Base-by-base conservation (phyloP, 2,797 vertebrate species). In the Helarctos malayanus region DNA sequence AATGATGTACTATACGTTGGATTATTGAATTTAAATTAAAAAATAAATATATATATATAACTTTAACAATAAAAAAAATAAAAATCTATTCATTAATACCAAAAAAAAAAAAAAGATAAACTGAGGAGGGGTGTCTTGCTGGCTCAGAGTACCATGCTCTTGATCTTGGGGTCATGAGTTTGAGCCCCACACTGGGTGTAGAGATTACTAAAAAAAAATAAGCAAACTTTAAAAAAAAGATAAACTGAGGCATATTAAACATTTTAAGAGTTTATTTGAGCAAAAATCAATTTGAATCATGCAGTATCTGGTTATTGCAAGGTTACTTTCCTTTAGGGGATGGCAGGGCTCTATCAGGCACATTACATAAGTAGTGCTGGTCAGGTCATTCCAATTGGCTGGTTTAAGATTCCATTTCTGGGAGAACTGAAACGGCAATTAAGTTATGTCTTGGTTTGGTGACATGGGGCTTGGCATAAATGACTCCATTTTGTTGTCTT, bases 391-490 rank as follows among this genome's bases (percentile, higher is more conserved):
- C 23, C 11, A 21, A 59, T 7, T 82, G 54, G 27, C 61, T 56
- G 35, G 35, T 27, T 78, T 56, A 65, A 85, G 59, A n/a, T 85
- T 68, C 15, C 21, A 85, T 56, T 82, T 85, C 82, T 68, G 29
- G 35, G 38, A 85, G 21, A 68, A 59, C 82, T 23, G 52, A 78
- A 78, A 41, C 38, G 56, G 6, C 65, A 56, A 47, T 57, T 73
- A 91, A 73, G 32, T 82, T 73, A 73, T 61, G 23, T 83, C 54
- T 91, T n/a, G 8, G 54, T 91, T 83, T 91, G 54, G 89, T 82
- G 65, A 83, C 23, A 15, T 38, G 41, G 56, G 16, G 23, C 32
- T 91, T 91, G 73, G 41, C 79, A 49, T 35, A 91, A 73, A 25
- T 49, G 41, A 82, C 54, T 91, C 89, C 41, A 82, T 82, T 73